Base-by-base conservation (phyloP, 92 coral and sea anemone genomes). In the Heliopora coerulea region DNA sequence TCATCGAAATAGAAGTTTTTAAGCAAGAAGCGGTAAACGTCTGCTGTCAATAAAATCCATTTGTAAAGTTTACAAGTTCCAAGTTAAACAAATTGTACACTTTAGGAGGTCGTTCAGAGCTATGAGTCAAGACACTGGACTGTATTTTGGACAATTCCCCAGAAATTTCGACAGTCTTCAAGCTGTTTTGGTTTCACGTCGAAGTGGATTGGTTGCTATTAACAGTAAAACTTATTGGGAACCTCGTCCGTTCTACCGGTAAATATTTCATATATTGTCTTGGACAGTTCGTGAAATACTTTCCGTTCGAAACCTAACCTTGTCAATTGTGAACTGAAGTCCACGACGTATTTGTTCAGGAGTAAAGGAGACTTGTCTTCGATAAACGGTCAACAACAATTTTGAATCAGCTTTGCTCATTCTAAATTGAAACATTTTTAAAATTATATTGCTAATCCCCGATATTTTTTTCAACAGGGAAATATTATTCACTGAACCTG, bases 401-500 rank as follows among this genome's bases (percentile, higher is more conserved):
- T n/a, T n/a, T n/a, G n/a, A n/a, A n/a, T n/a, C n/a, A n/a, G n/a
- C n/a, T n/a, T n/a, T n/a, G n/a, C n/a, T n/a, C n/a, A n/a, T n/a
- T n/a, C n/a, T n/a, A n/a, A n/a, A n/a, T n/a, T n/a, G n/a, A n/a
- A n/a, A n/a, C n/a, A n/a, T n/a, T n/a, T n/a, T n/a, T n/a, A n/a
- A n/a, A n/a, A n/a, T n/a, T n/a, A n/a, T n/a, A n/a, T n/a, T n/a
- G n/a, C n/a, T n/a, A n/a, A n/a, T n/a, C n/a, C n/a, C n/a, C 42
- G 11, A 52, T 19, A 50, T n/a, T 56, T 64, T 19, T 39, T 27
- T 68, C 76, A 65, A 54, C 67, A 93, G 98, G 80, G 98, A 93
- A 76, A 63, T 93, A 3, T 61, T 93, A 41, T 93, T 93, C 48
- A 93, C 98, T 37, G 98, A 93, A 35, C 83, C 96, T 41, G 88